phyloP scores from a whole-genome alignment of 2,888 invertebrate species.

The Chloromyia formosa region DNA sequence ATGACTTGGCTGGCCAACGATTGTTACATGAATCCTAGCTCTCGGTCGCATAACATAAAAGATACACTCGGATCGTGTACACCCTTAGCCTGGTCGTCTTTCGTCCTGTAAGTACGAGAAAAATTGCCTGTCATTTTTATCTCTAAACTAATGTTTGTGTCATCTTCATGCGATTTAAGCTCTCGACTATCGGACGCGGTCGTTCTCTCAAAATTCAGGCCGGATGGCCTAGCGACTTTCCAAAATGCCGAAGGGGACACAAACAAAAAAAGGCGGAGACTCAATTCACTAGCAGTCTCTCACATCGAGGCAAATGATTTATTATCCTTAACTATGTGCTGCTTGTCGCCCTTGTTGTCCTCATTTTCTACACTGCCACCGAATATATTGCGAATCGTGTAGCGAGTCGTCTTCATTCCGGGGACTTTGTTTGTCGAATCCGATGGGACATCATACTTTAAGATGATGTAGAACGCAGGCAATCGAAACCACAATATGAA shows the following conservation, averaged over 20 bases:
- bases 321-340: conserved; percentile 50
- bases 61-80: too few species aligned
- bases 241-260: conserved; percentile 34
- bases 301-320: conserved; percentile 50
- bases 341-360: conserved; percentile 49
- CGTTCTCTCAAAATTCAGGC: not conserved
- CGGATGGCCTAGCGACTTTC: conserved; percentile 33
- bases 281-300: conserved; percentile 49
- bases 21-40: conserved; percentile 25
- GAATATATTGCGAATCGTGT: conserved; percentile 10
- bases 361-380: conserved; percentile 35
- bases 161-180: conserved; percentile 49
- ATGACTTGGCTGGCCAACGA: conserved; percentile 31
- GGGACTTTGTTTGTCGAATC: conserved; percentile 16
- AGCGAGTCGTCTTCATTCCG: too few species aligned
- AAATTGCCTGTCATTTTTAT: conserved; percentile 51
- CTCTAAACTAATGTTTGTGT: conserved; percentile 50
- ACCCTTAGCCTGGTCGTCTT: too few species aligned
- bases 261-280: conserved; percentile 50
- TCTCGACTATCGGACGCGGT: conserved; percentile 31
- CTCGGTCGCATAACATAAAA: conserved; percentile 6
- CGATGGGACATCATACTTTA: conserved; percentile 17
- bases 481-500: conserved; percentile 5
- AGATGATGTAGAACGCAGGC: not conserved
- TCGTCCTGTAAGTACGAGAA: conserved; percentile 33